Evolutionary conservation across 1,140 invertebrate genomes (phyloP), one percentile per base, ranked within the genome.

Genomic region (Protaetia brevitarsis): DNA sequence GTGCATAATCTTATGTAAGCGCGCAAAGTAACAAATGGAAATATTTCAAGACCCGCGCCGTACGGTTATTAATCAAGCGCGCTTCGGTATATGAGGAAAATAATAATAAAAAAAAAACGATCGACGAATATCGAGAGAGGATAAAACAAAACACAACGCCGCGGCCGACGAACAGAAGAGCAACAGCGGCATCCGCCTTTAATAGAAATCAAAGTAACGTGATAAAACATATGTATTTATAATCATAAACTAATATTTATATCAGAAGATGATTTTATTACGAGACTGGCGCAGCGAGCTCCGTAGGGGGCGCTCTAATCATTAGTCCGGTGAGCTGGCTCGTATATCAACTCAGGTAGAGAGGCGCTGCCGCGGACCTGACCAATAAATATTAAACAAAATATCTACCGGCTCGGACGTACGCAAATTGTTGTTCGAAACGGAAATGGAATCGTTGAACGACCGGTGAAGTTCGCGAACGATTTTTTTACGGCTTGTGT

Each of bases 251-350:
- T 67, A 74, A 74, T 74, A 74, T 72, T 72, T 74, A 72, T 74
- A 72, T 72, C 65, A 69, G 66, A 67, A 73, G 72, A 74, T 71
- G 72, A 74, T 74, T 74, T 72, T 74, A 74, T 74, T 74, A 72
- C 66, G 69, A 61, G 69, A 66, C 63, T 64, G 69, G 62, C 70
- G 60, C 69, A 62, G 68, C 61, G 72, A 34, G 64, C 72, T 51
- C 72, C 19, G 60, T 67, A 67, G 72, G 72, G 72, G 72, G 72
- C 66, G 66, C 71, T 63, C 69, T 74, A 74, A 74, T 74, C 72
- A 72, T 74, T 70, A 71, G 64, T 69, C 66, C 66, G 58, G 66
- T 66, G 65, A 63, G 64, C 63, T 67, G 63, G 57, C 69, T 71
- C 68, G 68, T 71, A 71, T 71, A 69, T 71, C 68, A 69, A 66